Evolutionary conservation across 2,113 vertebrate genomes (phyloP).

Genomic region (Rhabdomys dilectus): DNA sequence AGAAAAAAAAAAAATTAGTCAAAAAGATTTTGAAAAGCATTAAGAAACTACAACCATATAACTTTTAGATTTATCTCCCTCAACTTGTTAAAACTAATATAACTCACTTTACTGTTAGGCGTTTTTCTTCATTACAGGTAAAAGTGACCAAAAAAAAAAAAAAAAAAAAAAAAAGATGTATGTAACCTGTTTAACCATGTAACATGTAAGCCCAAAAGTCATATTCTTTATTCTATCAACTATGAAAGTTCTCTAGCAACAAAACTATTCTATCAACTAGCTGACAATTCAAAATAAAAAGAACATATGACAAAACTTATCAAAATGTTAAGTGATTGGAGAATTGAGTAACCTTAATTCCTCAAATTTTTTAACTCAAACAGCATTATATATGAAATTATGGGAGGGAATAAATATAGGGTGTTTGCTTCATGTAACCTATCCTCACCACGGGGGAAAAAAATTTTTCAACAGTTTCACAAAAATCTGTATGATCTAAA

Average conservation of each 20-base stretch:
- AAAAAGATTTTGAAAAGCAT: constrained; percentile 58
- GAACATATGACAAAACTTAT: constrained; percentile 30
- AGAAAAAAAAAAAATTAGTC: not conserved
- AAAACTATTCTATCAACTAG: constrained; percentile 49
- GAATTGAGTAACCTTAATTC: not conserved
- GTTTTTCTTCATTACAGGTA: constrained; percentile 4
- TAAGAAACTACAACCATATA: constrained; percentile 21
- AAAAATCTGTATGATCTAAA: not conserved
- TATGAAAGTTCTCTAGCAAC: constrained; percentile 29
- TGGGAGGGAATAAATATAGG: not conserved
- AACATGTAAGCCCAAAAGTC: not conserved
- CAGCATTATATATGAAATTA: not conserved
- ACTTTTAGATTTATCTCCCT: not conserved
- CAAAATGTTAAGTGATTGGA: constrained; percentile 12
- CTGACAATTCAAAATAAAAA: constrained; percentile 58
- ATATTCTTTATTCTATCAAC: not conserved
- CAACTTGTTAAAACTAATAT: constrained; percentile 49
- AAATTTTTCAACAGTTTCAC: not conserved
- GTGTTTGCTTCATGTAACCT: not conserved
- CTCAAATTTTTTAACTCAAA: constrained; percentile 38
- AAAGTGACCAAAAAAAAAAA: no score
- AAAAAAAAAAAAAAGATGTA: not conserved
- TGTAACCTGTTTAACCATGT: not conserved
- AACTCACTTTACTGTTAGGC: constrained; percentile 47
- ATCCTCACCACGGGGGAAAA: not conserved